Evolutionary conservation across 2,113 vertebrate genomes (phyloP).

Genomic region (Cyphomyrus discorhynchus): DNA sequence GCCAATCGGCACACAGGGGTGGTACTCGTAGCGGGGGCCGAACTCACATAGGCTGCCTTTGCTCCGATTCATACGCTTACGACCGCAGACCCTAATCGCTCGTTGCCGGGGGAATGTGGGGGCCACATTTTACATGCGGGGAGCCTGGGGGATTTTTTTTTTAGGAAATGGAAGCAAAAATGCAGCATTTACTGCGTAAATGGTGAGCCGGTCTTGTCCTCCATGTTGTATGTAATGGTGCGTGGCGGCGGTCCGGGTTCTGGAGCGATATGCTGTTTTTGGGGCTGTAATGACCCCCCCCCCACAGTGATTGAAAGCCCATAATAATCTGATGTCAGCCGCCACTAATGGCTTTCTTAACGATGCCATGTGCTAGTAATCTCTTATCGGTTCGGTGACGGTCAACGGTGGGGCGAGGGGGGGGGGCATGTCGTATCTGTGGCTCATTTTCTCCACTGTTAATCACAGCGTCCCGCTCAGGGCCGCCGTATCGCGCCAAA

Average conservation of each 20-base stretch:
- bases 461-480: background rate
- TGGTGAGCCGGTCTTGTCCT: background rate
- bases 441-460: background rate
- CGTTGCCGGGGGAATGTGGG: background rate
- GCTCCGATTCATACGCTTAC: background rate
- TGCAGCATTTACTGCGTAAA: slow-evolving; percentile 6
- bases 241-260: background rate
- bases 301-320: slow-evolving; percentile 16
- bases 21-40: background rate
- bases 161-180: background rate
- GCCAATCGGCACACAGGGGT: background rate
- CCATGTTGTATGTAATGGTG: slow-evolving; percentile 24
- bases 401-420: background rate
- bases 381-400: slow-evolving; percentile 14
- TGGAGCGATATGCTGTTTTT: background rate
- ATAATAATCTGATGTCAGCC: slow-evolving; percentile 18
- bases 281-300: background rate
- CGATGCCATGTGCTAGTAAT: slow-evolving; percentile 25
- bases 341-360: slow-evolving; percentile 13
- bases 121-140: background rate
- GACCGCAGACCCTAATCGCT: background rate
- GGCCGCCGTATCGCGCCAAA: background rate
- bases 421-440: background rate
- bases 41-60: background rate
- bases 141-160: slow-evolving; percentile 12